A percentile compares a stretch with the other conserved stretches of the same genome.
Conservation (phyloP, 2,888 invertebrate species). For the Cosmopolites sordidus region DNA sequence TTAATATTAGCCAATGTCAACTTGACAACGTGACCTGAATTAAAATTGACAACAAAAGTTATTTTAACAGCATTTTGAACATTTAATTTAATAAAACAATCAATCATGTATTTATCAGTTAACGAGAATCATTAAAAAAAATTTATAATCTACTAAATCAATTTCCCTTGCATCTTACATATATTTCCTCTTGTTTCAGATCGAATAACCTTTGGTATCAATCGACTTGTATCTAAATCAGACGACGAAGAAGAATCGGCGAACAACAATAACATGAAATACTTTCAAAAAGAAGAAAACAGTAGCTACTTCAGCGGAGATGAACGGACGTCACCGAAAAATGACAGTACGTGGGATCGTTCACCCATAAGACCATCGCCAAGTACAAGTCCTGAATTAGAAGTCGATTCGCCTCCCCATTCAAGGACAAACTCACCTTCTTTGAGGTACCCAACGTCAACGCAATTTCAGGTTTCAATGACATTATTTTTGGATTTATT, state of each 20-base stretch:
- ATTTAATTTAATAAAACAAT: no score
- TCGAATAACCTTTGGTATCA: conserved; percentile 80
- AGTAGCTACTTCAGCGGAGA: conserved; percentile 56
- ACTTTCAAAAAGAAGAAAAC: conserved; percentile 50
- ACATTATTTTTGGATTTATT: background rate
- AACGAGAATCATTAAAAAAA: no score
- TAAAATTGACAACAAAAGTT: no score
- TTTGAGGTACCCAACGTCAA: conserved; percentile 7
- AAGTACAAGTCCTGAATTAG: conserved; percentile 65
- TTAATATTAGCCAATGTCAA: no score
- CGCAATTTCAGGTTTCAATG: background rate
- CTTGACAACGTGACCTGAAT: no score
- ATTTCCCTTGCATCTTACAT: background rate
- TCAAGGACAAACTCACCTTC: conserved; percentile 53
- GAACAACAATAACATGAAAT: conserved; percentile 50
- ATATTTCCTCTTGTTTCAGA: conserved; percentile 56
- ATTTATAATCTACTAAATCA: no score
- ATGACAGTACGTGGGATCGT: conserved; percentile 36
- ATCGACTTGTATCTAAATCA: conserved; percentile 67
- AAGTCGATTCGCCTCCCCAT: conserved; percentile 71
- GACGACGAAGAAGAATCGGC: conserved; percentile 60
- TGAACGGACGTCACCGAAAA: conserved; percentile 45
- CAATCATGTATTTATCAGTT: background rate
- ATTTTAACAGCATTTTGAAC: no score
- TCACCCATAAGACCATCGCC: conserved; percentile 44